phyloP scores from a whole-genome alignment of 2,888 invertebrate genomes.

The Drosophila planitibia region DNA sequence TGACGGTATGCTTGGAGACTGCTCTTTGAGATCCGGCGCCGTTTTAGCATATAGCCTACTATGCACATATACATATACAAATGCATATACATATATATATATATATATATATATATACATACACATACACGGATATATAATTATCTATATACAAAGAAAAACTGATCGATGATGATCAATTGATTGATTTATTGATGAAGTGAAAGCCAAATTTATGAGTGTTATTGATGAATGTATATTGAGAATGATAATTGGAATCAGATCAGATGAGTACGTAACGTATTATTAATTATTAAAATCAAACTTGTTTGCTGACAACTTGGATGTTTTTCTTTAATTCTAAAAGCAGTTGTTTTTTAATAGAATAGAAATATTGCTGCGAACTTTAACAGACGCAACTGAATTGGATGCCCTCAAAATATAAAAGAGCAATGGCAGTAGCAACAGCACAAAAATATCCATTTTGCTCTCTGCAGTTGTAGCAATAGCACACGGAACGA shows the following conservation, averaged over 20 bases:
- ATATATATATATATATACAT: slow-evolving; percentile 23
- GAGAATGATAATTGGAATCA: slow-evolving; percentile 27
- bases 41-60: slow-evolving; percentile 56
- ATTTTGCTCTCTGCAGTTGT: neutral
- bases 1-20: slow-evolving; percentile 20
- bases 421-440: neutral
- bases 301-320: slow-evolving; percentile 67
- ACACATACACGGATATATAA: slow-evolving; percentile 29
- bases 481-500: neutral
- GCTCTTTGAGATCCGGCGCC: slow-evolving; percentile 34
- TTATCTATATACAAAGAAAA: slow-evolving; percentile 25
- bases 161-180: slow-evolving; percentile 21
- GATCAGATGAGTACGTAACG: slow-evolving; percentile 42
- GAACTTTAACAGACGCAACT: neutral
- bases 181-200: slow-evolving; percentile 44
- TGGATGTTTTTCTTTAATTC: neutral
- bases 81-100: slow-evolving; percentile 40
- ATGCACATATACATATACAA: slow-evolving; percentile 50
- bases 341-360: neutral
- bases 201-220: slow-evolving; percentile 75
- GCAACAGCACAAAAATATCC: neutral
- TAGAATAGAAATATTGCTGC: neutral
- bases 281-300: slow-evolving; percentile 71
- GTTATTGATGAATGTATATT: slow-evolving; percentile 55
- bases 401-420: neutral